These are phyloP conservation scores for Cyrtorhinus lividipennis DNA, from an alignment of 1,140 invertebrate genomes.

Conservation along the genomic window DNA sequence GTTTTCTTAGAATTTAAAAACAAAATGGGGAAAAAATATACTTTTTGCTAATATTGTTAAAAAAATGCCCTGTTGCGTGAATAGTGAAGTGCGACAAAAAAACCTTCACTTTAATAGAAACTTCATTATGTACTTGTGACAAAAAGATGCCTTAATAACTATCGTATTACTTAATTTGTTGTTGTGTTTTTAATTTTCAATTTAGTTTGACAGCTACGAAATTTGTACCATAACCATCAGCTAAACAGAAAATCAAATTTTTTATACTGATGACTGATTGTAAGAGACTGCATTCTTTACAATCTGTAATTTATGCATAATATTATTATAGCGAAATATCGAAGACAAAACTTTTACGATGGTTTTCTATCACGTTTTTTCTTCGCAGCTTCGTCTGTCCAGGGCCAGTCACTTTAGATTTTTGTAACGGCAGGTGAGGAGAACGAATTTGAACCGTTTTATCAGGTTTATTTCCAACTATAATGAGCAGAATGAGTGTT, in stretches of 20 bases:
- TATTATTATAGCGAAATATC: constrained; percentile 17
- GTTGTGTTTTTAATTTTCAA: constrained; percentile 16
- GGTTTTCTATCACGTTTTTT: constrained; percentile 16
- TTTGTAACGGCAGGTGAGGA: too few species aligned
- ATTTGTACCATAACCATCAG: constrained; percentile 12
- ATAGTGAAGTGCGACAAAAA: constrained; percentile 9
- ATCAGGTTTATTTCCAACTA: too few species aligned
- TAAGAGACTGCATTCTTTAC: constrained; percentile 22
- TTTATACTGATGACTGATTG: constrained; percentile 25
- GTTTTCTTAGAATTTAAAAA: constrained; percentile 22
- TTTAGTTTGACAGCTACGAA: constrained; percentile 8
- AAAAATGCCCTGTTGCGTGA: constrained; percentile 19
- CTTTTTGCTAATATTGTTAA: constrained; percentile 14
- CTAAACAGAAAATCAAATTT: constrained; percentile 18
- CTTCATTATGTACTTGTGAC: constrained; percentile 23
- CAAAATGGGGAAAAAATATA: background rate
- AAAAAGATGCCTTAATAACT: constrained; percentile 26
- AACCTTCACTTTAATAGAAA: constrained; percentile 14
- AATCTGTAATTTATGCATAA: constrained; percentile 19
- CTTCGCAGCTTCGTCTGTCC: constrained; percentile 19
- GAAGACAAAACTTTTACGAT: constrained; percentile 7
- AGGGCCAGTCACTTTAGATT: background rate
- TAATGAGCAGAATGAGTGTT: too few species aligned
- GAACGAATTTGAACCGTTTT: too few species aligned
- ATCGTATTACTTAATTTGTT: constrained; percentile 23